Evolutionary conservation across 2,888 invertebrate species (phyloP), one percentile per base, ranked within the genome.

Genomic region (Mesorhabditis sp.): DNA sequence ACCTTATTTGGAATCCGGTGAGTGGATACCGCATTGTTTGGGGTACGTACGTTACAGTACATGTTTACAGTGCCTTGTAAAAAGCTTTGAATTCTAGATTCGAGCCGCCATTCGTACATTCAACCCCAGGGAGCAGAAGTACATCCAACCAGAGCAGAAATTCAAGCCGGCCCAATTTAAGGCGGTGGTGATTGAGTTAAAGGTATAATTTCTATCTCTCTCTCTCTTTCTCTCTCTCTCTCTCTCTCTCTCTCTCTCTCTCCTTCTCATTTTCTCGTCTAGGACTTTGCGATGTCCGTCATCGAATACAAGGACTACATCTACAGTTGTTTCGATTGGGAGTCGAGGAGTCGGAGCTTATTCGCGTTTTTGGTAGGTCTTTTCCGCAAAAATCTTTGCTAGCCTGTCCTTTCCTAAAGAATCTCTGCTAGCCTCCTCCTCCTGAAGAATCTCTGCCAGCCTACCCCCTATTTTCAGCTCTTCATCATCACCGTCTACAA

Each of bases 281-380:
- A 94, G 87, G 91, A 91, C 62, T 92, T 97, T 69, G 92, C 93
- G 13, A 91, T 93, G 89, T 91, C 92, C 87, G 91, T 94, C 80
- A 91, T 94, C 74, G 94, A 95, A 86, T 89, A 92, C 72, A 93
- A 93, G 7, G 92, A 93, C 87, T 93, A 93, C 86, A 90, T 96
- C 78, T 93, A 95, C 89, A 93, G 93, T 87, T 95, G 95, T 87
- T 94, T 95, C 86, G 93, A 95, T 87, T 98, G 97, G 97, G 95
- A 97, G 85, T 95, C 92, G 4, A 92, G 92, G 68, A 86, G 92
- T 61, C 90, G 93, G 77, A 95, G 94, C 77, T 90, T 92, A 79
- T 87, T 92, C 62, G 93, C 95, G 1, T 90, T 97, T 67, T 45
- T 77, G 42, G 83, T 83, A 65, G 67, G 76, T 67, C 13, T 45